Evolutionary conservation across 2,113 vertebrate genomes (phyloP).

Genomic region (Urocolius indicus): DNA sequence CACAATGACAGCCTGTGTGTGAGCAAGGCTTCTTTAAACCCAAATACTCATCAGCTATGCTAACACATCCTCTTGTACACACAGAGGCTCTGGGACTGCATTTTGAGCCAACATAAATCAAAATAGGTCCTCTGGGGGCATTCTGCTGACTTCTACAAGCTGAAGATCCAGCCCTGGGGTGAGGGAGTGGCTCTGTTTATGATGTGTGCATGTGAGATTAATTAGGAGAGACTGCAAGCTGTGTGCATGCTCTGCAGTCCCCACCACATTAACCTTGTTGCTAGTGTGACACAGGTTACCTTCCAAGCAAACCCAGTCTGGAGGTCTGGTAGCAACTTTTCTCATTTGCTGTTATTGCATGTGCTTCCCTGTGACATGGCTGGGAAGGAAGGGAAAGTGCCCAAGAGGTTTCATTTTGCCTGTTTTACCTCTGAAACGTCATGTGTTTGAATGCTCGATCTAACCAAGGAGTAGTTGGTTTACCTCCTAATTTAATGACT

Average conservation of each 20-base stretch:
- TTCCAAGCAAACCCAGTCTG: neutral
- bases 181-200: conserved; percentile 3
- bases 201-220: neutral
- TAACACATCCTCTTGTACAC: neutral
- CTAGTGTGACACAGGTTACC: neutral
- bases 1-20: neutral
- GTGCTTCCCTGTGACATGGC: neutral
- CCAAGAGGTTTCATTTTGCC: neutral
- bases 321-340: neutral
- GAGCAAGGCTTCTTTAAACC: neutral
- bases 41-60: neutral
- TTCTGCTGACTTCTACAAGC: neutral
- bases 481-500: conserved; percentile 35
- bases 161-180: neutral
- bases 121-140: neutral
- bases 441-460: neutral
- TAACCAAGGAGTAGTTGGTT: conserved; percentile 1
- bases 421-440: neutral
- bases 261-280: neutral
- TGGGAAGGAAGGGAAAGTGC: neutral
- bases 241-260: neutral
- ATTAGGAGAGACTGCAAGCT: neutral
- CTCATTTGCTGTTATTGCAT: neutral
- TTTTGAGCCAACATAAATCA: conserved; percentile 17
- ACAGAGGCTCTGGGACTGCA: neutral